Base-by-base conservation (phyloP, 2,888 invertebrate genomes). In the Microdon myrmicae region DNA sequence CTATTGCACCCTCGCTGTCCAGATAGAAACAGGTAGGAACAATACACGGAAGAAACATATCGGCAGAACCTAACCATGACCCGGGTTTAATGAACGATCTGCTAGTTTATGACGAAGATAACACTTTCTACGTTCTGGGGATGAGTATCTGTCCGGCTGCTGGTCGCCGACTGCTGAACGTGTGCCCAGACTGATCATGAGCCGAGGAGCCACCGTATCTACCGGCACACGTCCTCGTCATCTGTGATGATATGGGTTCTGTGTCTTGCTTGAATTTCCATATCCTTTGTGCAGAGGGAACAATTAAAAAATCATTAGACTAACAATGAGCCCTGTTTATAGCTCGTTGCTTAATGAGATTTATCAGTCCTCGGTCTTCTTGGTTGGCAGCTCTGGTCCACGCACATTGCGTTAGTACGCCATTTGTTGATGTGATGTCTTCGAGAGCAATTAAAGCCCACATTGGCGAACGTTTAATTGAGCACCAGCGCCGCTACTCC, bases 261-360 rank as follows among this genome's bases (percentile, higher is more conserved):
- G 6, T 13, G 22, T 31, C 38, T 26, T 23, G 25, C 22, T 31
- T 35, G 16, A 19, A 44, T 48, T 55, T 41, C 44, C 43, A 55
- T 55, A 61, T 61, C 44, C 55, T 44, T 61, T 34, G 37, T 22
- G 51, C 49, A 39, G 44, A 56, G 45, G 41, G 32, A 23, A 37
- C 64, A 64, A 64, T 64, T 64, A 58, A 64, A 64, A 64, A 35
- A 64, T 64, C 64, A 64, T 64, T 64, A 64, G 51, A 64, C 22
- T 31, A 10, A 25, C 45, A 41, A 32, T 31, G 8, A 29, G 16
- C 4, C 61, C 61, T 51, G 53, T 51, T 51, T 58, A n/a, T n/a
- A n/a, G 51, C 34, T 12, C 16, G 35, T 51, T 58, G 51, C 64
- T 64, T 64, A 64, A 64, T 64, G 64, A 64, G 58, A 64, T 64